Base-by-base conservation (phyloP, 2,113 vertebrate genomes). In the Anguilla rostrata region DNA sequence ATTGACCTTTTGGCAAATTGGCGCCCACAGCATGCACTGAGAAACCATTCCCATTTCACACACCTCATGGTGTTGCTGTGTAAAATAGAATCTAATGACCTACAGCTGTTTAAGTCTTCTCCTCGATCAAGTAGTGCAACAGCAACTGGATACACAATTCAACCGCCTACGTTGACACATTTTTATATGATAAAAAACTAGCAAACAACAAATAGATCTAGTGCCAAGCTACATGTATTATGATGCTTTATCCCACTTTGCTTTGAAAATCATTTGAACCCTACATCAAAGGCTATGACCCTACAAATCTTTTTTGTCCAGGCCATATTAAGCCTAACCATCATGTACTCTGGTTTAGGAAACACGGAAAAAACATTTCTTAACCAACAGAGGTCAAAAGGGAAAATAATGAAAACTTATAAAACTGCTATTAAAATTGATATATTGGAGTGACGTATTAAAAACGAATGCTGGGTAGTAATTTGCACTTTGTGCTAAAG, bases 1-100 rank as follows among this genome's bases (percentile, higher is more conserved):
- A 75, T 75, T 75, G 71, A 75, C 71, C 71, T 75, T 75, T 75
- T 9, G 2, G 71, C 71, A 75, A 75, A 75, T 75, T 75, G n/a
- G 71, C 71, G 34, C 71, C 34, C 71, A 0, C 71, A 75, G 71
- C 71, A 75, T 29, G n/a, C 71, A n/a, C 71, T 29, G 71, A 12
- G 26, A 75, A 75, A 12, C 20, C 60, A 66, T 66, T 66, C 60
- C 20, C 18, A 26, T 66, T 66, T 66, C 15, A 66, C 22, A 66
- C 60, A 66, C 60, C 20, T 66, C 20, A 66, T 66, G 60, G 60
- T 66, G 20, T 5, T 66, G 60, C 18, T 22, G 18, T 66, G 60
- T 66, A 22, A 66, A 66, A 66, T 66, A 66, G 18, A 29, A 75
- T 75, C 26, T 75, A 75, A 75, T 75, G n/a, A 75, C 71, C 71